A percentile compares a stretch with the other conserved stretches of the same genome.
phyloP scores from a whole-genome alignment of 2,797 vertebrate species.

The Semotilus atromaculatus region DNA sequence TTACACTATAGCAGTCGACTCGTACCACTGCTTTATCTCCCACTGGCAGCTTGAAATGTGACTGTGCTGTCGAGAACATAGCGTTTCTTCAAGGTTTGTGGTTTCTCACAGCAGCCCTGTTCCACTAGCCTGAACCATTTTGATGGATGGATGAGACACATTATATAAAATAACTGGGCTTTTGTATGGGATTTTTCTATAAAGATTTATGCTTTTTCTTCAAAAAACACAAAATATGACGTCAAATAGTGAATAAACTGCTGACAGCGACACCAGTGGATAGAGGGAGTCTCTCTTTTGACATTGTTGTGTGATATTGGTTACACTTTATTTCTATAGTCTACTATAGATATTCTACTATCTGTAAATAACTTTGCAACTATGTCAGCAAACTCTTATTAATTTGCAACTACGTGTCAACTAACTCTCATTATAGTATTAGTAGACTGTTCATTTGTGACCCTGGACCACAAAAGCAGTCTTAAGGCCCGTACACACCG shows the following conservation, averaged over 20 bases:
- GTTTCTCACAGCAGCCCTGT: background rate
- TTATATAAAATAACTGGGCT: background rate
- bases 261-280: background rate
- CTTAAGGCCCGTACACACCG: too few relatives aligned
- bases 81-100: background rate
- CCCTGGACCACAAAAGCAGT: too few relatives aligned
- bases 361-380: too few relatives aligned
- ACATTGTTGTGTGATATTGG: too few relatives aligned
- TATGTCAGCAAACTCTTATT: too few relatives aligned
- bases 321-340: too few relatives aligned
- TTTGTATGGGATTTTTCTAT: background rate
- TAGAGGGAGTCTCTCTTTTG: background rate
- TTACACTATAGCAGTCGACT: constrained; percentile 47
- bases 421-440: too few relatives aligned
- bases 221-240: background rate
- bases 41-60: constrained; percentile 32
- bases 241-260: background rate
- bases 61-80: constrained; percentile 17
- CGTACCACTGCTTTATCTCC: constrained; percentile 13
- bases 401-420: too few relatives aligned
- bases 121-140: background rate
- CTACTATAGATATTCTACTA: too few relatives aligned
- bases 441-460: too few relatives aligned
- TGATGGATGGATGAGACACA: background rate
- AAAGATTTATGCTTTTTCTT: too few relatives aligned